Evolutionary conservation across 1,140 invertebrate species (phyloP).

Genomic region (Sarcophaga peregrina): DNA sequence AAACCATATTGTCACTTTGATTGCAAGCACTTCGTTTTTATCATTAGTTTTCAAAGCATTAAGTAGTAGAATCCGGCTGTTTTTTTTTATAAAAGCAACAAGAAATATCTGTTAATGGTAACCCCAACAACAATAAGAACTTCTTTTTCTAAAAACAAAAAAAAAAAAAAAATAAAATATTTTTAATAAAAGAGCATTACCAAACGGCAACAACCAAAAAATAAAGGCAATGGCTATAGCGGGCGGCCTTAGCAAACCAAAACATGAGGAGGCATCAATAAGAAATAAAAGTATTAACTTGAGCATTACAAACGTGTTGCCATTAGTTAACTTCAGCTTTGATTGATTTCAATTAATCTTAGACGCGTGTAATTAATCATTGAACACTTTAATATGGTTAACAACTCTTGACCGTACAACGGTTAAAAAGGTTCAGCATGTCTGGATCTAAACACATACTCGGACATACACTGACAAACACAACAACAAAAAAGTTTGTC

Average conservation of each 20-base stretch:
- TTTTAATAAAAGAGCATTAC: neutral
- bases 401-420: conserved; percentile 66
- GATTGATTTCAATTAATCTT: conserved; percentile 67
- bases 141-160: neutral
- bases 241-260: neutral
- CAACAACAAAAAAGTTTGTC: neutral
- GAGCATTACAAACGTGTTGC: conserved; percentile 65
- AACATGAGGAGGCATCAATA: conserved; percentile 20
- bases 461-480: neutral
- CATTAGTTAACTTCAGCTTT: conserved; percentile 67
- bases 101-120: conserved; percentile 13
- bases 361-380: conserved; percentile 67
- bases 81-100: conserved; percentile 14
- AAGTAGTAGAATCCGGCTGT: neutral
- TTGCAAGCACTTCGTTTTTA: neutral
- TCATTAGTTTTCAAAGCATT: conserved; percentile 38
- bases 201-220: neutral
- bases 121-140: conserved; percentile 2
- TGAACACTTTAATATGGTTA: conserved; percentile 67
- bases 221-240: neutral
- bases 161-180: conserved; percentile 6
- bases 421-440: conserved; percentile 66
- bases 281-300: conserved; percentile 27
- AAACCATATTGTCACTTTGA: neutral
- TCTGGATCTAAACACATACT: conserved; percentile 36